These are phyloP conservation scores for Cinclus mexicanus DNA, from an alignment of 2,113 vertebrate species.

Conservation along the genomic window DNA sequence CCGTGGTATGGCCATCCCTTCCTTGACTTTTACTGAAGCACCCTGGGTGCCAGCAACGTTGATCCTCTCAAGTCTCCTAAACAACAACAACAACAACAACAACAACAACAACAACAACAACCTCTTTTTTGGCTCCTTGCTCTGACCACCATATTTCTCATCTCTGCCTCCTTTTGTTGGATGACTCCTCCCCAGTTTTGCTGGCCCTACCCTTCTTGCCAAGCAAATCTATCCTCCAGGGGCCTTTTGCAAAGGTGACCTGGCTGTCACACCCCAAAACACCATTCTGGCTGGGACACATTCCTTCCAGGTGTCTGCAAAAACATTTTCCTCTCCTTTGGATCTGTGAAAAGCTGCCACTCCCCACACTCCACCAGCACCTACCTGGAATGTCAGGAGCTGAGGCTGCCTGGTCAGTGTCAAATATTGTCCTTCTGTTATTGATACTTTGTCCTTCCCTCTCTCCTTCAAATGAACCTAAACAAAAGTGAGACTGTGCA, in stretches of 20 bases:
- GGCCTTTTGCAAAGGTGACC: neutral
- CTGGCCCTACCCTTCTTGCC: neutral
- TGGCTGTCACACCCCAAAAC: neutral
- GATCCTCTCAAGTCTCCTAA: neutral
- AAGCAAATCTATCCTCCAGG: neutral
- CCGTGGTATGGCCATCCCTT: neutral
- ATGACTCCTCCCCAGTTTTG: neutral
- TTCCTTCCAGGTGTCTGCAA: neutral
- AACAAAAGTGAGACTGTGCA: neutral
- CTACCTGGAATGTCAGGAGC: neutral
- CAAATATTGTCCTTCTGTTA: neutral
- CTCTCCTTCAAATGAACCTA: neutral
- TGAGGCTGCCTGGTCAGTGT: neutral
- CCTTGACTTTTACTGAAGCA: neutral
- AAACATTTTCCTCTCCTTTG: neutral
- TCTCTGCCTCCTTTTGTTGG: neutral
- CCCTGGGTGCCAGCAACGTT: neutral
- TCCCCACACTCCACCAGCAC: accelerated
- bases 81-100: neutral
- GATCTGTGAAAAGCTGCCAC: neutral
- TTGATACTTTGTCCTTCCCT: neutral
- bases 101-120: no score
- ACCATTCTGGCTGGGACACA: neutral
- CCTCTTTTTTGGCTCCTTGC: neutral
- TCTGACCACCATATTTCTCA: neutral